These are phyloP conservation scores for Drosophila pegasa DNA, from an alignment of 2,888 invertebrate species.

Conservation along the genomic window DNA sequence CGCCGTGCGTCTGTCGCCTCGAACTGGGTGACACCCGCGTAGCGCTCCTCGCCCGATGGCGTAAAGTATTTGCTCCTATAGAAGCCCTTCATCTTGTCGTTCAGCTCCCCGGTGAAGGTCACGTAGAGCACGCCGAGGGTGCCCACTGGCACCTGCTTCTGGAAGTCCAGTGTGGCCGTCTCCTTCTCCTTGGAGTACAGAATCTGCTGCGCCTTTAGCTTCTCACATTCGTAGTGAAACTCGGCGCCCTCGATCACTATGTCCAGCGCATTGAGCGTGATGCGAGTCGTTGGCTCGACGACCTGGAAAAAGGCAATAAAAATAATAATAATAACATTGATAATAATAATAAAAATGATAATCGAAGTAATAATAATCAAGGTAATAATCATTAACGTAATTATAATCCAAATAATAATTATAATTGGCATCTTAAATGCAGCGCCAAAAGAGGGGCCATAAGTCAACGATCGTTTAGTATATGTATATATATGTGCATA, in stretches of 20 bases:
- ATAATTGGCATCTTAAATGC: constrained; percentile 14
- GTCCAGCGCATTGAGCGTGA: constrained; percentile 92
- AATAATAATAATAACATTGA: background rate
- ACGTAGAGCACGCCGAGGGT: constrained; percentile 87
- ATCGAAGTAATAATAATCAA: background rate
- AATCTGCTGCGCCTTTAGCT: constrained; percentile 73
- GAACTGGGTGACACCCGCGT: constrained; percentile 96
- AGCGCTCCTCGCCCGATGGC: constrained; percentile 90
- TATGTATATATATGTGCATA: background rate
- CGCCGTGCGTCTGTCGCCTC: constrained; percentile 95
- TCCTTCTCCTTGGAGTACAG: constrained; percentile 87
- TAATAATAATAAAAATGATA: constrained; percentile 5
- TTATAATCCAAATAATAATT: constrained; percentile 2
- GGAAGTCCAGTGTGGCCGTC: constrained; percentile 89
- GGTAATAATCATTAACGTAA: background rate
- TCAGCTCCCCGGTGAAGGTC: constrained; percentile 93
- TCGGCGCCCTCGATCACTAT: constrained; percentile 89
- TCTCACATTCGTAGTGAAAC: constrained; percentile 86
- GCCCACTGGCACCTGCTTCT: constrained; percentile 87
- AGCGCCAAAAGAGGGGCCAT: constrained; percentile 39
- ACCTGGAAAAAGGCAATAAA: constrained; percentile 87
- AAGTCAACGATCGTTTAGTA: constrained; percentile 59
- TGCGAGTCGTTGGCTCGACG: constrained; percentile 87
- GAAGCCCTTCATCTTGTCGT: constrained; percentile 97
- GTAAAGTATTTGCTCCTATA: constrained; percentile 95